Evolutionary conservation across 2,797 vertebrate species (phyloP).

Genomic region (Sebastiscus tertius): DNA sequence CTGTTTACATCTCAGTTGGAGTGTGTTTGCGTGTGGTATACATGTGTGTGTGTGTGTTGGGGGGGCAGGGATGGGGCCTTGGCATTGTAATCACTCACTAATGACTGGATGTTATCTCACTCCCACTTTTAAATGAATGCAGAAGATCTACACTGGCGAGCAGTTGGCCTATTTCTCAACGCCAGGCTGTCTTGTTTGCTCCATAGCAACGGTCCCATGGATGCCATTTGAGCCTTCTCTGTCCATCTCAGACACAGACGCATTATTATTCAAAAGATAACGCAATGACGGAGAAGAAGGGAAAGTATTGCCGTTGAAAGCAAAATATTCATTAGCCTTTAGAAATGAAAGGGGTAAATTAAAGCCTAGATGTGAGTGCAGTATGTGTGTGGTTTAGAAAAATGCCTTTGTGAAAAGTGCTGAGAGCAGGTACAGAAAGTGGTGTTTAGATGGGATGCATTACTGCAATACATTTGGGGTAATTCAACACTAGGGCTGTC

Average conservation of each 20-base stretch:
- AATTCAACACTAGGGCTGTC: background rate
- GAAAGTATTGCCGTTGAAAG: conserved; percentile 6
- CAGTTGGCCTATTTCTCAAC: conserved; percentile 69
- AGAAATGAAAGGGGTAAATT: conserved; percentile 15
- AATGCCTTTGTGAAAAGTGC: conserved; percentile 6
- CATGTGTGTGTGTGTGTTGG: background rate
- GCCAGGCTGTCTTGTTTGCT: conserved; percentile 50
- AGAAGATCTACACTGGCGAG: conserved; percentile 62
- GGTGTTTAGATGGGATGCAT: background rate
- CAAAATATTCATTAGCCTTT: conserved; percentile 8
- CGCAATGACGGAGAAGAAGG: background rate
- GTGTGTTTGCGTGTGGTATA: conserved; percentile 35
- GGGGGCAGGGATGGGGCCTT: conserved; percentile 57
- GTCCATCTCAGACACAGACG: conserved; percentile 34
- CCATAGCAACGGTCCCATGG: conserved; percentile 66
- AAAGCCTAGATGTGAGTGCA: background rate
- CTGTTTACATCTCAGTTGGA: conserved; percentile 76
- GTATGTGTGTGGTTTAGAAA: conserved; percentile 8
- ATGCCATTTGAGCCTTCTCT: conserved; percentile 55
- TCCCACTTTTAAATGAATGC: conserved; percentile 77
- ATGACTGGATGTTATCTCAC: conserved; percentile 80
- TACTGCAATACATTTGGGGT: background rate
- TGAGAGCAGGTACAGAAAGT: background rate
- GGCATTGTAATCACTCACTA: conserved; percentile 80
- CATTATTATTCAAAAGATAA: conserved; percentile 33